Base-by-base conservation (phyloP, 2,113 vertebrate genomes). In the Blennius ocellaris region DNA sequence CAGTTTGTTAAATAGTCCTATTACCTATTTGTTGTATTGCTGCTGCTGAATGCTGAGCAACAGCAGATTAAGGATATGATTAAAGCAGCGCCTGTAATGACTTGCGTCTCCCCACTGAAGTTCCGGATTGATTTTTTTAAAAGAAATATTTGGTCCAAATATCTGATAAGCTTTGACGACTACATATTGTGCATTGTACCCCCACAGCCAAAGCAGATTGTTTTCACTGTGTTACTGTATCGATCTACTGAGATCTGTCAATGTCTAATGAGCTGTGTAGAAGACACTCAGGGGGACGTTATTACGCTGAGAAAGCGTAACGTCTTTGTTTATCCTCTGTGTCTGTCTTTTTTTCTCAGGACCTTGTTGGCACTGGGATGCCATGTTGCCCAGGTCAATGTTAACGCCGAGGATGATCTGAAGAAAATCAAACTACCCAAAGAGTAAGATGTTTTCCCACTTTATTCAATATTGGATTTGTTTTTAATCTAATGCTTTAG, bases 381-480 rank as follows among this genome's bases (percentile, higher is more conserved):
- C 79, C 97, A 98, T 73, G 95, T 99, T 76, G 94, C 95, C 85
- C 97, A 97, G 57, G 80, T 94, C 78, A 96, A 97, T 67, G 87
- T 94, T 55, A 93, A 95, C 64, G 97, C 97, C 76, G 97, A 97
- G 77, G 97, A 99, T 7, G 95, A 98, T 74, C 94, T 99, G 75
- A 98, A 97, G 91, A 99, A 96, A 92, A 90, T 97, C 59, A 99
- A 99, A 84, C 95, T 99, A 78, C 95, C 97, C 63, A 99, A 98
- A 94, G 97, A 98, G 97, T 97, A 94, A 30, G 94, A 91, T 7
- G 8, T 16, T 8, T 64, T 16, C 4, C 8, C 47, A 10, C 48
- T 68, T 12, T 51, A 51, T 5, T 62, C 44, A 54, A 3, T 0
- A 10, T 17, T 11, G 7, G 3, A 14, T 37, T 43, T 16, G 38